Evolutionary conservation across 2,797 vertebrate genomes (phyloP), one percentile per base, ranked within the genome.

Genomic region (Coccyzus lansbergi): DNA sequence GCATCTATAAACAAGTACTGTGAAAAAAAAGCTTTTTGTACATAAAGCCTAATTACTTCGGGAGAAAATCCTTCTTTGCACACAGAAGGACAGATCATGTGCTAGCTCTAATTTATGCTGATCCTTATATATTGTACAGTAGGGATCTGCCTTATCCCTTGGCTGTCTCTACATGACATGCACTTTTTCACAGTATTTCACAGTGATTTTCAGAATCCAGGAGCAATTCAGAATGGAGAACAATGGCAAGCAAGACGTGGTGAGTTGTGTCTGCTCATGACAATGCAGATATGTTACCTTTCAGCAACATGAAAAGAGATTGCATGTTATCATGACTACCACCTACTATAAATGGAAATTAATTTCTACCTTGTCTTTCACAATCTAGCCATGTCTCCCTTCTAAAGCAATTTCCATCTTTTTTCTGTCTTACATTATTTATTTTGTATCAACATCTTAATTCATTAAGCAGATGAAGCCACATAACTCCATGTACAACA

Each of bases 91-190:
- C 63, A 46, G 70, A 92, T 91, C 91, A 88, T 93, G 80, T 80
- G 88, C 82, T 94, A 93, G 68, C 60, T 95, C 72, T 93, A 91
- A 95, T 97, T 97, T 97, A 92, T 95, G 87, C 81, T 95, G 92
- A 96, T 97, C 88, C 93, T 92, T 96, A 67, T 83, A 86, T 70
- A 87, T 36, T 76, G 71, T 95, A 80, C 38, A 64, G 79, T 83
- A 78, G 89, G 72, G 77, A 82, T 89, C 90, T 95, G 70, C 60
- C 83, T 96, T 94, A 96, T 96, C 81, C 92, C 51, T 86, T 88
- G 76, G 36, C 64, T 93, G 40, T 84, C 51, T 90, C 88, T 62
- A 10, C 3, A 3, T 89, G 78, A 64, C 80, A 77, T 38, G 52
- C 36, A 59, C 62, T 93, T 92, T 91, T 92, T 87, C 77, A 93